These are phyloP conservation scores for Diprion similis DNA, from an alignment of 1,140 invertebrate genomes.

Conservation along the genomic window DNA sequence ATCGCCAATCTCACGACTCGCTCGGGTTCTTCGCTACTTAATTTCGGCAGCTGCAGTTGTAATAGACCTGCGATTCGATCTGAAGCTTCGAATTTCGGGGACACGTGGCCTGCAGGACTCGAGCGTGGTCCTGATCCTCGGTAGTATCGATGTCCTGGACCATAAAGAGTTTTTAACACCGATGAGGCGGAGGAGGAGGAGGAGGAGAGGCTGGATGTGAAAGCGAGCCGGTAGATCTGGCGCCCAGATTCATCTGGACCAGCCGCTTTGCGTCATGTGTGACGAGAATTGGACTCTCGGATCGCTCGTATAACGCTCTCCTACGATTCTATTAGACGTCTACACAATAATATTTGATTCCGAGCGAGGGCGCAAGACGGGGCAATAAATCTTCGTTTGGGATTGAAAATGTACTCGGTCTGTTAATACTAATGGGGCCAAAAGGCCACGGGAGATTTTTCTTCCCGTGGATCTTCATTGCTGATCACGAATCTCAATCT, in stretches of 20 bases:
- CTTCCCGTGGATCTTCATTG: no score
- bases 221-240: neutral
- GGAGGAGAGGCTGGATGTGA: neutral
- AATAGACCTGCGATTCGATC: neutral
- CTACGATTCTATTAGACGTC: no score
- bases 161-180: neutral
- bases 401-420: neutral
- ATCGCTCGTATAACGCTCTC: no score
- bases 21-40: neutral
- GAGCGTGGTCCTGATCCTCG: neutral
- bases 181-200: neutral
- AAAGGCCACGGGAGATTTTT: neutral
- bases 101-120: neutral
- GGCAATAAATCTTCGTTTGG: constrained; percentile 2
- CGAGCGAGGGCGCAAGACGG: no score
- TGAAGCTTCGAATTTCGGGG: neutral
- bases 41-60: neutral
- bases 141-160: neutral
- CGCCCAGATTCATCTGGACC: neutral
- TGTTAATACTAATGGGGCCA: neutral
- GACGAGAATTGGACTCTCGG: neutral
- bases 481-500: no score
- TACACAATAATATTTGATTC: no score
- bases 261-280: neutral
- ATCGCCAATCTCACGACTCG: neutral